Conservation (phyloP, 2,888 invertebrate species). For the Alviniconcha strummeri region DNA sequence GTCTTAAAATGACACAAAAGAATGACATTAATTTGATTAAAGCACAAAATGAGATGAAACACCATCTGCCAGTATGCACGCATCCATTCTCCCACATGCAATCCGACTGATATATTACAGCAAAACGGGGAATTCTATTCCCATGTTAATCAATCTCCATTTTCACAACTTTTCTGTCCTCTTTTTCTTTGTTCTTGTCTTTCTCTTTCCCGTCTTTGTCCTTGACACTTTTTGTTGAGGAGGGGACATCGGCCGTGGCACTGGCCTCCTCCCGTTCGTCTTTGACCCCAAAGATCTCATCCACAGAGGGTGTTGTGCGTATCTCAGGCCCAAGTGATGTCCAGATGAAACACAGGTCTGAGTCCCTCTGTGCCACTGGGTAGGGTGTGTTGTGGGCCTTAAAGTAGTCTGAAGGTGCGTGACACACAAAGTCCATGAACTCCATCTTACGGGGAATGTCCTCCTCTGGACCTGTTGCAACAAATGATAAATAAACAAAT, state of each 20-base stretch:
- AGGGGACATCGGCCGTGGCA: neutral
- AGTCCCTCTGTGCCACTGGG: constrained; percentile 75
- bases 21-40: too few relatives aligned
- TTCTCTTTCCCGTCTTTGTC: constrained; percentile 36
- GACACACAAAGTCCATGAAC: constrained; percentile 93
- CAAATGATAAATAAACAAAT: too few relatives aligned
- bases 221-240: constrained; percentile 11
- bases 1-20: too few relatives aligned
- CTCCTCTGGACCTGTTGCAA: constrained; percentile 86
- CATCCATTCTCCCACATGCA: too few relatives aligned
- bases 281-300: constrained; percentile 64
- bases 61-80: too few relatives aligned
- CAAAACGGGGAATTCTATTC: too few relatives aligned
- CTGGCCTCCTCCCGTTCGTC: constrained; percentile 34
- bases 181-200: constrained; percentile 35
- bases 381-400: constrained; percentile 86
- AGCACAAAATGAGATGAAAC: too few relatives aligned
- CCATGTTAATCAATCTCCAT: constrained; percentile 26
- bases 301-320: constrained; percentile 57
- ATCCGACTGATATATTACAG: too few relatives aligned
- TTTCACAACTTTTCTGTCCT: constrained; percentile 30
- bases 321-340: constrained; percentile 68
- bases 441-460: constrained; percentile 89
- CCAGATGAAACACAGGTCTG: constrained; percentile 71
- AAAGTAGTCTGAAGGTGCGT: constrained; percentile 90